Conservation (phyloP, 2,888 invertebrate species). For the Hydriomena furcata region DNA sequence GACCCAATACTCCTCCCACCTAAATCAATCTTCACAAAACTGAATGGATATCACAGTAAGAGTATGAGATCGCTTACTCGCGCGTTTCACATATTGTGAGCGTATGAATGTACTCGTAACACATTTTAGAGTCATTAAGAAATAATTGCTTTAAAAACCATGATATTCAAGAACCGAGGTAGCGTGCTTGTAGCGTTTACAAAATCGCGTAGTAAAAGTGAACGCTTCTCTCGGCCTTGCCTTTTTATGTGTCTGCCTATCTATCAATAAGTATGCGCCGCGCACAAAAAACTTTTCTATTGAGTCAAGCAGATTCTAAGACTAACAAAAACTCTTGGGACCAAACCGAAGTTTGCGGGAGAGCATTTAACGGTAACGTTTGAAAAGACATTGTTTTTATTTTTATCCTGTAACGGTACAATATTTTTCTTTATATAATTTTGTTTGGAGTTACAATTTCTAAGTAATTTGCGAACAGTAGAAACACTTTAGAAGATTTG, state of each 20-base stretch:
- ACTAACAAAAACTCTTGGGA: constrained; percentile 22
- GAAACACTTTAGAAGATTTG: constrained; percentile 3
- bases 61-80: too few species aligned
- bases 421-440: constrained; percentile 12
- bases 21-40: constrained; percentile 7
- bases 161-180: constrained; percentile 44
- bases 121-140: constrained; percentile 39
- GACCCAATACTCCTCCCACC: background rate
- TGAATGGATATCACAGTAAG: background rate
- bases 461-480: constrained; percentile 21
- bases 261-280: constrained; percentile 30
- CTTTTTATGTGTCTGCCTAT: constrained; percentile 39
- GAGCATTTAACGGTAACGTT: constrained; percentile 25
- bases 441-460: constrained; percentile 17
- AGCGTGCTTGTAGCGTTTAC: constrained; percentile 49
- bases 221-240: constrained; percentile 66
- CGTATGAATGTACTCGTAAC: constrained; percentile 36
- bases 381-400: constrained; percentile 24
- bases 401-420: constrained; percentile 30
- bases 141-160: constrained; percentile 47
- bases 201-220: constrained; percentile 62
- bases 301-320: constrained; percentile 15
- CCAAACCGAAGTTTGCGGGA: constrained; percentile 24
- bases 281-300: constrained; percentile 29
- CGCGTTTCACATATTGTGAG: too few species aligned